Evolutionary conservation across 1,140 invertebrate species (phyloP), one percentile per base, ranked within the genome.

Genomic region (Heterodera schachtii): DNA sequence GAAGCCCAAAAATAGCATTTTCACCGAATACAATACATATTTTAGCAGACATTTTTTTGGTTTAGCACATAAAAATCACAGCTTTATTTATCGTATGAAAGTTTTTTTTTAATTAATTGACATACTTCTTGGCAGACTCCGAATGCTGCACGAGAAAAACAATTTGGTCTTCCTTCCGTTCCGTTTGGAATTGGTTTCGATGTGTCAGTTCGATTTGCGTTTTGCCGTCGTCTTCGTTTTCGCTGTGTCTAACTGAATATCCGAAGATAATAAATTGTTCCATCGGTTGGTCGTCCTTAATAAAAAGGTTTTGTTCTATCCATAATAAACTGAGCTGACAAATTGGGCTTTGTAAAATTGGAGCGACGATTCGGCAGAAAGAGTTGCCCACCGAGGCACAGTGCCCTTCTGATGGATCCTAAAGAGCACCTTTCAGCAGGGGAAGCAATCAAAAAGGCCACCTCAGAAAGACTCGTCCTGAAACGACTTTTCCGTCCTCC

Each of bases 271-370:
- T 80, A 69, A 70, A 78, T 13, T 66, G 77, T 66, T 86, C 85
- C 11, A 44, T 44, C 19, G 85, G 86, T 70, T 85, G 60, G 47
- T 83, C 78, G 64, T 86, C 85, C 84, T 84, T 49, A 84, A 85
- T 21, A 79, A 31, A 43, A 3, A 19, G 44, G 31, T 31, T 31
- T 31, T 31, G 31, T 31, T 31, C 31, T 31, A 31, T 49, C 8
- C 8, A 43, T 6, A 44, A 77, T 11, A 52, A 80, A 60, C 5
- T 66, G 16, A 21, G 84, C 84, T 84, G 57, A 84, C 84, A 75
- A 87, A 81, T 86, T 86, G 86, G 3, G 85, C 85, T 41, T 88
- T 78, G 67, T 86, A 86, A 71, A 86, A 88, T 41, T 88, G 67
- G 44, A 86, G 64, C 11, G 74, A 31, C 31, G 83, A 74, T 41